Evolutionary conservation across 2,113 vertebrate species (phyloP).

Genomic region (Hippocampus zosterae): DNA sequence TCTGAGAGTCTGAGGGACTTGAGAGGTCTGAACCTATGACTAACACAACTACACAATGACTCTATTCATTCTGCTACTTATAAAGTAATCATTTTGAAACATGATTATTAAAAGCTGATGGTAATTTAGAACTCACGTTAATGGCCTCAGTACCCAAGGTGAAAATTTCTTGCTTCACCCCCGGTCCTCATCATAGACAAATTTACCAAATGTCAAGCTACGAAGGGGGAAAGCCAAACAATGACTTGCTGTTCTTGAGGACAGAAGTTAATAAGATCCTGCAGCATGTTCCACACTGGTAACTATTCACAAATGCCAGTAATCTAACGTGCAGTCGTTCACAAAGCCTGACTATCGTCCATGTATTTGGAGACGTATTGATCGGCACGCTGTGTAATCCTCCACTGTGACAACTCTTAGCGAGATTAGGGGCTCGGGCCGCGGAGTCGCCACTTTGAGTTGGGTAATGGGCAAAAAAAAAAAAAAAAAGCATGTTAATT

Average conservation of each 20-base stretch:
- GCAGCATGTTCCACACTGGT: constrained; percentile 45
- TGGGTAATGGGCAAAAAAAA: constrained; percentile 63
- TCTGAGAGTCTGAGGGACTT: no score
- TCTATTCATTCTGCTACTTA: no score
- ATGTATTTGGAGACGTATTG: constrained; percentile 45
- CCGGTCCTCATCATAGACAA: neutral
- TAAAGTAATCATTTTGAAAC: no score
- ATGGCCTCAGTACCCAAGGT: no score
- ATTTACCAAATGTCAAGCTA: neutral
- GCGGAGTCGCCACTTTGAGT: constrained; percentile 55
- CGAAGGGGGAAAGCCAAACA: neutral
- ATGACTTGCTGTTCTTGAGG: neutral
- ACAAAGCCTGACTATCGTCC: constrained; percentile 11
- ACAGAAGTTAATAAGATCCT: constrained; percentile 41
- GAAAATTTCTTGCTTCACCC: no score
- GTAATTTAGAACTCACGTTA: no score
- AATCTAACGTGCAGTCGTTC: constrained; percentile 46
- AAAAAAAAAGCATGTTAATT: constrained; percentile 71
- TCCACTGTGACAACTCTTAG: constrained; percentile 69
- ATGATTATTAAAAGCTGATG: no score
- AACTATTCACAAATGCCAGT: constrained; percentile 49
- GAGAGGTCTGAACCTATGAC: no score
- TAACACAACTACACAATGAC: no score
- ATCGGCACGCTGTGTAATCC: constrained; percentile 67
- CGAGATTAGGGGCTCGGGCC: constrained; percentile 64